Evolutionary conservation across 2,797 vertebrate species (phyloP).

Genomic region (Fringilla coelebs): DNA sequence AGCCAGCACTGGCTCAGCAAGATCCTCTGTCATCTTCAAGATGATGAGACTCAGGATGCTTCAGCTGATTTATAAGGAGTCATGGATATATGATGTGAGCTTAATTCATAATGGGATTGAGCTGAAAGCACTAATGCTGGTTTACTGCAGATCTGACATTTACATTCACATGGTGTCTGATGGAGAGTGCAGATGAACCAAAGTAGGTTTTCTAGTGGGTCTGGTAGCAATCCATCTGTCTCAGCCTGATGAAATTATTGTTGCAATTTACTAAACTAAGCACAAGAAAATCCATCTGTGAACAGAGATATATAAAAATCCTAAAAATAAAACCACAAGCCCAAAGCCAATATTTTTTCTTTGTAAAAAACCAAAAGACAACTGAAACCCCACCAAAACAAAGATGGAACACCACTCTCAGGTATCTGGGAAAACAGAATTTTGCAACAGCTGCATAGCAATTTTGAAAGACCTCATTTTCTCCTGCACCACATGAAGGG

Average conservation of each 20-base stretch:
- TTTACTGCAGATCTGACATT: conserved; percentile 45
- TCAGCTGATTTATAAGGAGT: conserved; percentile 35
- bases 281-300: background rate
- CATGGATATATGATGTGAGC: conserved; percentile 8
- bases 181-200: background rate
- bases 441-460: background rate
- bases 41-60: background rate
- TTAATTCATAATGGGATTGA: conserved; percentile 43
- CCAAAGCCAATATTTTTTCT: background rate
- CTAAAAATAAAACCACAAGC: background rate
- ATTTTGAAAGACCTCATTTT: background rate
- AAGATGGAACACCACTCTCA: background rate
- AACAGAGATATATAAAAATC: background rate
- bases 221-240: conserved; percentile 3
- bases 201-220: conserved; percentile 1
- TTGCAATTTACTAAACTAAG: background rate
- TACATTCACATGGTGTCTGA: conserved; percentile 4
- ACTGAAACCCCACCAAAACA: background rate
- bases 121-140: conserved; percentile 36
- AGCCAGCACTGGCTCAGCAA: background rate
- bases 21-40: background rate
- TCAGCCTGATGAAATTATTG: background rate
- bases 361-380: background rate
- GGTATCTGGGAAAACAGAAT: background rate
- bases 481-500: background rate